phyloP scores from a whole-genome alignment of 37 sponge, comb jelly and placozoan species.

The Agelas oroides region DNA sequence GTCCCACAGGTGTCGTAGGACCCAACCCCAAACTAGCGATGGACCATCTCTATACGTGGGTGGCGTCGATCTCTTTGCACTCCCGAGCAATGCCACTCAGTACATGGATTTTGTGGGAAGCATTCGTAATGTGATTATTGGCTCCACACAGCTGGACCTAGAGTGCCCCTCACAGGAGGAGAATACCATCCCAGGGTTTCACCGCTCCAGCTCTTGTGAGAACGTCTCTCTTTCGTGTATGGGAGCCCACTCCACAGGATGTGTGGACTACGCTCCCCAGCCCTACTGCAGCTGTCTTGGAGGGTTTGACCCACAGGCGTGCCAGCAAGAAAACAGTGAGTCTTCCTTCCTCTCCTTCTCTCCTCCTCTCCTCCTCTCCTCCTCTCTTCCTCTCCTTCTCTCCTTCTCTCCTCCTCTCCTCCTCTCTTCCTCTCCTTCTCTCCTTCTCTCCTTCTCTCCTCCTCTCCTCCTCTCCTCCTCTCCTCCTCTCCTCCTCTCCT shows the following conservation, averaged over 20 bases:
- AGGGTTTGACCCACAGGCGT: conserved; percentile 20
- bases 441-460: background rate
- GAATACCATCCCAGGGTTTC: conserved; percentile 17
- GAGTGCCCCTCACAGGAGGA: conserved; percentile 17
- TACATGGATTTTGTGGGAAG: conserved; percentile 41
- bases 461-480: background rate
- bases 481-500: background rate
- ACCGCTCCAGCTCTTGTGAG: background rate
- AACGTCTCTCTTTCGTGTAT: background rate
- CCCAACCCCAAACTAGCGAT: too few species aligned
- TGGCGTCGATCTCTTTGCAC: conserved; percentile 33
- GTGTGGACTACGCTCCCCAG: conserved; percentile 43
- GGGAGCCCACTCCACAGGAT: background rate
- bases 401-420: background rate
- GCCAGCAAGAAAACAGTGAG: conserved; percentile 22
- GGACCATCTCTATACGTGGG: conserved; percentile 26
- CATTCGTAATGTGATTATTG: conserved; percentile 42
- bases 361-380: background rate
- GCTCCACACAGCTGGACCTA: conserved; percentile 20
- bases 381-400: background rate
- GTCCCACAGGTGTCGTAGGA: too few species aligned
- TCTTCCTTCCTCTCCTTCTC: background rate
- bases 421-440: too few species aligned
- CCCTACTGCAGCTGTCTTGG: conserved; percentile 35
- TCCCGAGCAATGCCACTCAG: background rate